Base-by-base conservation (phyloP, 2,888 invertebrate species). In the Acanthosoma haemorrhoidale region DNA sequence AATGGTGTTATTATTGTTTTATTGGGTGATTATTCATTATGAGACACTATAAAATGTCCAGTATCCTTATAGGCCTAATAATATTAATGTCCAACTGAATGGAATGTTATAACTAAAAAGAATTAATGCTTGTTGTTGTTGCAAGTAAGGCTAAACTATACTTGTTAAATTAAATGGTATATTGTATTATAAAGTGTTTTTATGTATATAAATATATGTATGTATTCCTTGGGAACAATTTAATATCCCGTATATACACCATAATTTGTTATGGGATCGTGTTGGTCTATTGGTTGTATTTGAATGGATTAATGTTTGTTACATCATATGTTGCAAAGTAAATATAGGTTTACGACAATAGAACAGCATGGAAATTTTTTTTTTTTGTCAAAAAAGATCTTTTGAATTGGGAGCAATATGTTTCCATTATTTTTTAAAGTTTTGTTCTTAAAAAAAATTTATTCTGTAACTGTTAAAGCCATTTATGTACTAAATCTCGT, bases 61-160 rank as follows among this genome's bases (percentile, higher is more conserved):
- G 64, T 64, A 64, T 64, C 64, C 64, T 64, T 29, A 64, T 64
- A 64, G 64, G 64, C 64, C 64, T 64, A 64, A 64, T 64, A 64
- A 64, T 39, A 38, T 64, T 64, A 64, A 64, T 64, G 64, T 64
- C 64, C 41, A 34, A 8, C 11, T 31, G 38, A 32, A 41, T 39
- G 41, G 41, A 64, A 41, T 16, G 64, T 41, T 39, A 41, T 64
- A 64, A 64, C 25, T 64, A 39, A 25, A 41, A 64, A 41, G 21
- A 64, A 25, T n/a, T 64, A 31, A 13, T 29, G 64, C 41, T 64
- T 64, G 38, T 64, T 41, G 39, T 41, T 31, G 39, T 41, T 64
- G 64, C 61, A 36, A 61, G 61, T 64, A 41, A 41, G 41, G 39
- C 41, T 41, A 64, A n/a, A 25, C 51, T 51, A 51, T 2, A 61